Base-by-base conservation (phyloP, 2,888 invertebrate species). In the Calameuta idolon region DNA sequence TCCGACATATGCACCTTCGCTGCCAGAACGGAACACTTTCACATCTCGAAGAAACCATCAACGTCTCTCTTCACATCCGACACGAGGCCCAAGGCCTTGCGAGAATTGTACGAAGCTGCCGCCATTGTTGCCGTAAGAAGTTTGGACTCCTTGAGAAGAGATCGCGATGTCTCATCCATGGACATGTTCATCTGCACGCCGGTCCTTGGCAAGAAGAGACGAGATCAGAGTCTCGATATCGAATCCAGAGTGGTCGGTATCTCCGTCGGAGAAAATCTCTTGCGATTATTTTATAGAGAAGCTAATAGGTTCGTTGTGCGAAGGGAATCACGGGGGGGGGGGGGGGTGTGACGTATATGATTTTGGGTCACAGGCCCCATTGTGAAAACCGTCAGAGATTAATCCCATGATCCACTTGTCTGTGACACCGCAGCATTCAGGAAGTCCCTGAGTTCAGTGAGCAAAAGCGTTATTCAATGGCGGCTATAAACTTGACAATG, bases 1-100 rank as follows among this genome's bases (percentile, higher is more conserved):
- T 96, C 98, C 90, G 97, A 97, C 94, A 95, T 98, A 92, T 95
- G 96, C 89, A 95, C 95, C 91, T 98, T 97, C 94, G 96, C 97
- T 85, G 91, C 94, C 87, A 94, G 95, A 91, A 96, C 95, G 92
- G 93, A 94, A 86, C 96, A 97, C 93, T 97, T 95, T 93, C 94
- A 93, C 90, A 94, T 95, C 86, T 93, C 94, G 89, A 95, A 95
- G 90, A 94, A 94, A 87, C 94, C 95, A 90, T 94, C 94, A 89
- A 94, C 95, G 87, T 94, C 94, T 87, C 94, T 98, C 85, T 98
- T 98, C 92, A 95, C 95, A 82, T 93, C 94, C 81, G 94, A 94
- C 84, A 95, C 95, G 75, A 95, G 96, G 84, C 97, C 98, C 73
- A 93, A 93, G 85, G 95, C 95, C 88, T 93, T 98, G 85, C 94